Conservation (phyloP, 1,140 invertebrate genomes). For the Anadara kagoshimensis region DNA sequence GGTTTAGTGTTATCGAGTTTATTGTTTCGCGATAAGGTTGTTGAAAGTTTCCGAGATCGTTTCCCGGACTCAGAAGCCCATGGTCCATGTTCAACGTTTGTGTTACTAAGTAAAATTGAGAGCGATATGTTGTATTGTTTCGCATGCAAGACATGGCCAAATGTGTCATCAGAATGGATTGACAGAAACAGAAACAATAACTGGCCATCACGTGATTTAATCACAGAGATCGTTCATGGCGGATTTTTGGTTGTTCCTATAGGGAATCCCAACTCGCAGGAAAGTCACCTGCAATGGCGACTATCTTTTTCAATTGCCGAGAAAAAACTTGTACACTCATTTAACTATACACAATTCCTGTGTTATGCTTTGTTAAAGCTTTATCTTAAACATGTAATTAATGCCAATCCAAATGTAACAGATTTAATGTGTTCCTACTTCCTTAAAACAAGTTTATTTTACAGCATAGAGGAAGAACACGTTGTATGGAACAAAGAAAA, state of each 20-base stretch:
- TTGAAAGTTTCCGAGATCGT: too few relatives aligned
- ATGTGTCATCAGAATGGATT: background rate
- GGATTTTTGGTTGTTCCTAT: conserved; percentile 11
- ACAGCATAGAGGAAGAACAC: too few relatives aligned
- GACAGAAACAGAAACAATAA: background rate
- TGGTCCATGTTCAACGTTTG: conserved; percentile 5
- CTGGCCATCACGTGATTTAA: background rate
- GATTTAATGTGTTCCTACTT: too few relatives aligned
- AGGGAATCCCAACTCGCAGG: background rate
- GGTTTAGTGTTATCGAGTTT: too few relatives aligned
- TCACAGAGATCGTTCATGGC: background rate
- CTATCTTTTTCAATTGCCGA: conserved; percentile 17
- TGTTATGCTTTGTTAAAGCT: too few relatives aligned
- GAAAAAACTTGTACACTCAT: conserved; percentile 1
- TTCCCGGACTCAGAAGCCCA: background rate
- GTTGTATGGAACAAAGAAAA: too few relatives aligned
- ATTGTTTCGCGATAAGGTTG: background rate
- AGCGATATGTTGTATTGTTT: background rate
- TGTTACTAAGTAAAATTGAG: background rate
- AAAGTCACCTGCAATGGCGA: conserved; percentile 3
- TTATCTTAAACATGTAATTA: too few relatives aligned
- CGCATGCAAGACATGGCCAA: conserved; percentile 1
- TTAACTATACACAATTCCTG: background rate
- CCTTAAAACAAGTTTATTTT: too few relatives aligned
- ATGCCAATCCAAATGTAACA: too few relatives aligned